Conservation (phyloP, 2,888 invertebrate genomes). For the Antheraea yamamai region DNA sequence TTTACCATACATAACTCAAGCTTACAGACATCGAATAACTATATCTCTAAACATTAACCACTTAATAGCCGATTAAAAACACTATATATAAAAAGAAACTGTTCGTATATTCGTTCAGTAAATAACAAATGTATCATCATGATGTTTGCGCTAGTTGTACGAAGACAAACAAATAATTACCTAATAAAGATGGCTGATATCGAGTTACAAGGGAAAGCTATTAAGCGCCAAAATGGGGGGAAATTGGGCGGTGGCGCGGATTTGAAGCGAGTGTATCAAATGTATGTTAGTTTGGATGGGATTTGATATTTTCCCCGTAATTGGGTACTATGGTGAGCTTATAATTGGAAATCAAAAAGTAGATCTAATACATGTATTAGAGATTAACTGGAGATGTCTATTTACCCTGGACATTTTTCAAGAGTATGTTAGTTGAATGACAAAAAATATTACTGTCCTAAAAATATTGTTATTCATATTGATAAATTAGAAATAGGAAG, state of each 20-base stretch:
- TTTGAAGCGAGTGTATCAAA: background rate
- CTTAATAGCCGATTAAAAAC: background rate
- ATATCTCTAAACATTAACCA: background rate
- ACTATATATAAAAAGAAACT: background rate
- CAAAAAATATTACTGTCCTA: background rate
- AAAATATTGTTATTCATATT: background rate
- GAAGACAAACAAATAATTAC: slow-evolving; percentile 41
- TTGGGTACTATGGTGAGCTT: background rate
- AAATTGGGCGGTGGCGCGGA: slow-evolving; percentile 19
- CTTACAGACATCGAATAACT: background rate
- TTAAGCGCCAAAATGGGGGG: slow-evolving; percentile 38
- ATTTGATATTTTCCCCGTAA: background rate
- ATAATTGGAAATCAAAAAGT: background rate
- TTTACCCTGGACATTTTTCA: background rate
- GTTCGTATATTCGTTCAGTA: slow-evolving; percentile 21
- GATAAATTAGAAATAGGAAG: background rate
- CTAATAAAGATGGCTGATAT: slow-evolving; percentile 50
- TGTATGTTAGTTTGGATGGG: background rate
- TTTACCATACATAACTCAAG: too few relatives aligned
- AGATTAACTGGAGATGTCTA: background rate
- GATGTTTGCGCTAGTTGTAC: slow-evolving; percentile 14
- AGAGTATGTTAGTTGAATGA: too few relatives aligned
- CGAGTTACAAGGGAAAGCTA: slow-evolving; percentile 48
- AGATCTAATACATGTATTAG: background rate
- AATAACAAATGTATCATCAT: slow-evolving; percentile 22